Evolutionary conservation across 2,888 invertebrate species (phyloP), one percentile per base, ranked within the genome.

Genomic region (Patella pellucida): DNA sequence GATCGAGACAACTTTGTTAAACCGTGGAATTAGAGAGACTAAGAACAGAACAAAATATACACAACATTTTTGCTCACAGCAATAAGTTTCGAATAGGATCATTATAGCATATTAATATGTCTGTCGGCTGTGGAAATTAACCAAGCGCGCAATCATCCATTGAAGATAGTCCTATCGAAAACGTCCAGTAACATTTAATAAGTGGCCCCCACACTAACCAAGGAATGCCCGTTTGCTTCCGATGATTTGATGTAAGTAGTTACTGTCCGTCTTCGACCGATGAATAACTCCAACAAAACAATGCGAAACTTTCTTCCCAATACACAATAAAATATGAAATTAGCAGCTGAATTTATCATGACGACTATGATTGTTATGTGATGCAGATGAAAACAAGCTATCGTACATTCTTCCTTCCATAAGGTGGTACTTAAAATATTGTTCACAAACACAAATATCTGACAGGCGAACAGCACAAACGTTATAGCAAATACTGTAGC

Each of bases 291-390:
- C 19, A 79, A 67, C 23, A 87, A 84, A 23, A 85, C 83, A 74
- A 81, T 75, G 23, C 88, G 81, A 79, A 88, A 88, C 78, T 88
- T 88, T 77, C 82, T 80, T 14, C 88, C 88, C 76, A 88, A 88
- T 54, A 87, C 82, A 71, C 87, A 87, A 81, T 87, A 88, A 27
- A 88, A 81, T 67, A 86, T 72, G 74, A 88, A 87, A 83, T 88
- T 88, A 71, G 78, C 78, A 56, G 88, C 86, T 3, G 85, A 83
- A 82, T 88, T 88, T 54, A 83, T 79, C 68, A 62, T 62, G 23
- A 62, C 23, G 69, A 69, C 69, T 11, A 69, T 11, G 16, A 69
- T 69, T 23, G 69, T 69, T 23, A 69, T 41, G 31, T 69, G 69
- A 51, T 69, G 69, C 16, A 69, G 27, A n/a, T 69, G 69, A 51